Base-by-base conservation (phyloP, 2,797 vertebrate genomes). In the Sarcoramphus papa region DNA sequence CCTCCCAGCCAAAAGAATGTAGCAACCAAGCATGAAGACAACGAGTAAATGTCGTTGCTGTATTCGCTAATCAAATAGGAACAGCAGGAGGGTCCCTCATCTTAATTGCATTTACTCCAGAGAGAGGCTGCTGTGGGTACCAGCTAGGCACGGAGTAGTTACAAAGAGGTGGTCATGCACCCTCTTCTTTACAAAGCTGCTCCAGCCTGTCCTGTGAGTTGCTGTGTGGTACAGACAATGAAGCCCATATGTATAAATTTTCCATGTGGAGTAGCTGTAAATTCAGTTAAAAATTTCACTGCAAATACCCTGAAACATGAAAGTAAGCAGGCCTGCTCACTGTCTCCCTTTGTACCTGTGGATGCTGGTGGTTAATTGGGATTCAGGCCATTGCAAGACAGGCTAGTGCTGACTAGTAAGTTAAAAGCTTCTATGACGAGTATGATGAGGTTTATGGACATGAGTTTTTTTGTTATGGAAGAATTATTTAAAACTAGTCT, bases 21-120 rank as follows among this genome's bases (percentile, higher is more conserved):
- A 56, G 75, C 7, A 0, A 93, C 90, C 79, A 65, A 75, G 87
- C 88, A 82, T 17, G 78, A 95, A 75, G 85, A 91, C 85, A 96
- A 95, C 65, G 82, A 86, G 72, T 62, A 92, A 92, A 82, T 86
- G 81, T 85, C 6, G 2, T 77, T 82, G 67, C 31, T 80, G 45
- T 47, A 67, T 84, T 95, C 87, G 13, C 88, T 93, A 90, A 86
- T 94, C 93, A 97, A 96, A 92, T 79, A 94, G 43, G 53, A 92
- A 27, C 84, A 91, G 92, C 92, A 85, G 88, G 94, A 92, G 91
- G 67, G 57, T 78, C 87, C 69, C 35, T 93, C 62, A 24, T 92
- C 83, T 92, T 86, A 93, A 90, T 76, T 91, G 88, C 47, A 10
- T 88, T 64, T 68, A 63, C 48, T 81, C 18, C 43, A n/a, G 60